A percentile compares a stretch with the other conserved stretches of the same genome.
These are phyloP conservation scores for Deroptyus accipitrinus DNA, from an alignment of 2,113 vertebrate species.

Conservation along the genomic window DNA sequence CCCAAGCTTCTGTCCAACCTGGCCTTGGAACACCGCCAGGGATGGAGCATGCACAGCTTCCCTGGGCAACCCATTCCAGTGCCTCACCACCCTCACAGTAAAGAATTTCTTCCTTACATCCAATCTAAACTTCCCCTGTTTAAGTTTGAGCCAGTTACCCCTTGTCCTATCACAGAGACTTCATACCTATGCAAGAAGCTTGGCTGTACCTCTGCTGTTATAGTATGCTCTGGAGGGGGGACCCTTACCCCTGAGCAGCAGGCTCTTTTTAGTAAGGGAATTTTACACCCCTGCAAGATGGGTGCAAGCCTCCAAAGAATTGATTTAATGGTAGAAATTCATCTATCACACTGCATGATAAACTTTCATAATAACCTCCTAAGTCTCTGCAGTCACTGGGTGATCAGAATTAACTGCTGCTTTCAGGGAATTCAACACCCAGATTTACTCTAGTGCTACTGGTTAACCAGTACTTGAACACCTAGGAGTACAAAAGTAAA, in stretches of 20 bases:
- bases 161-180: neutral
- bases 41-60: no score
- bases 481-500: no score
- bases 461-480: neutral
- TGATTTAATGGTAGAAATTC: neutral
- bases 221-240: neutral
- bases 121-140: no score
- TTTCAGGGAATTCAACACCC: neutral
- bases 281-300: neutral
- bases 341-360: neutral
- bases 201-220: neutral
- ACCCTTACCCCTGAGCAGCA: neutral
- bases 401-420: neutral
- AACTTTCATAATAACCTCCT: neutral
- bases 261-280: neutral
- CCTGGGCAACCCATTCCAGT: no score
- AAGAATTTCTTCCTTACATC: no score
- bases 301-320: neutral
- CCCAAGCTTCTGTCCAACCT: no score
- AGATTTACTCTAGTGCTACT: neutral
- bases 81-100: no score
- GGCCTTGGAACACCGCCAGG: no score
- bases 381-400: neutral
- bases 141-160: no score
- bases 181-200: neutral